Conservation (phyloP, 2,888 invertebrate genomes). For the Latrodectus elegans region DNA sequence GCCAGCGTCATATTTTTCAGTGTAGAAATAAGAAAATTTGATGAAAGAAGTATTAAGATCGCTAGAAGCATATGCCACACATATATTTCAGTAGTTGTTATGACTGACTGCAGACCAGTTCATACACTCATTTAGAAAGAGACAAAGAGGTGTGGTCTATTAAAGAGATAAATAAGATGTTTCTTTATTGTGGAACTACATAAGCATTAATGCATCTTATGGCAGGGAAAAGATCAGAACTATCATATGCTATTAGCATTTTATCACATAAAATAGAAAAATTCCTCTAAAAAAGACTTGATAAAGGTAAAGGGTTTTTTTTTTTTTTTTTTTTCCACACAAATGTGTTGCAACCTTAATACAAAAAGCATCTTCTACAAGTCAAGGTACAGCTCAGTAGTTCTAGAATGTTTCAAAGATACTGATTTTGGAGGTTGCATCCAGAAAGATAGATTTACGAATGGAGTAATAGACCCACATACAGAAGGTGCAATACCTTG, state of each 20-base stretch:
- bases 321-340: too few relatives aligned
- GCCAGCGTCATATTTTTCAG: slow-evolving; percentile 6
- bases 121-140: neutral
- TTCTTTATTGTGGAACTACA: slow-evolving; percentile 29
- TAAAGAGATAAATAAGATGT: neutral
- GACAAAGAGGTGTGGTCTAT: neutral
- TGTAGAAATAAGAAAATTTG: neutral
- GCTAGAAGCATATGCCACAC: slow-evolving; percentile 42
- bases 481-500: slow-evolving; percentile 6
- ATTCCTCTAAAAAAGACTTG: slow-evolving; percentile 15
- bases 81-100: slow-evolving; percentile 31
- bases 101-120: slow-evolving; percentile 28
- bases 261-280: slow-evolving; percentile 32
- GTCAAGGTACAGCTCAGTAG: neutral
- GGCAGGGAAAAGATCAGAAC: slow-evolving; percentile 28
- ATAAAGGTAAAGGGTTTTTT: slow-evolving; percentile 21
- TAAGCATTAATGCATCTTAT: slow-evolving; percentile 46
- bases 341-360: slow-evolving; percentile 7
- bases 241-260: slow-evolving; percentile 13
- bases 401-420: slow-evolving; percentile 8
- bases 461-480: neutral
- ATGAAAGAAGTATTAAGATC: neutral
- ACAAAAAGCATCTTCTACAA: neutral
- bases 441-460: neutral
- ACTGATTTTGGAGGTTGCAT: neutral